Evolutionary conservation across 2,888 invertebrate genomes (phyloP), one percentile per base, ranked within the genome.

Genomic region (Aporophyla lueneburgensis): DNA sequence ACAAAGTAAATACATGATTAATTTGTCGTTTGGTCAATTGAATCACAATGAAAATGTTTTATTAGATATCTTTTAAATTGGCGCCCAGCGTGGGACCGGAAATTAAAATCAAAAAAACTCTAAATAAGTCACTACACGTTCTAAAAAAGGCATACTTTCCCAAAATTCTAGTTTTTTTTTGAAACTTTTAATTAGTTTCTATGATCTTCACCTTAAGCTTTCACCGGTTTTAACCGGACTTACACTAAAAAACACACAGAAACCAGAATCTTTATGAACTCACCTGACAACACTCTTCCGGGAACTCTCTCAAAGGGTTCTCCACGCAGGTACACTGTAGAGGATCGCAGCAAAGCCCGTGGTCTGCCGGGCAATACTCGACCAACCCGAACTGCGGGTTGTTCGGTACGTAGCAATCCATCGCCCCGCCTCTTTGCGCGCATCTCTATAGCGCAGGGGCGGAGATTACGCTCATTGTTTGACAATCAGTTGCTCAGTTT

Each of bases 361-460:
- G 91, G 81, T 89, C 91, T 86, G 91, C 89, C 84, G 90, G 89
- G 91, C 93, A 93, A 90, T 92, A 94, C 91, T 93, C 93, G 89
- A 91, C 93, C 89, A 97, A 93, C 91, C 97, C 97, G 94, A 96
- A 97, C 97, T 97, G 97, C 88, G 97, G 97, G 94, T 97, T 97
- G 97, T 97, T 97, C 76, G 97, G 97, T 87, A 97, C 96, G 94
- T 97, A 97, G 94, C 97, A 97, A 89, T 97, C 97, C 97, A 97
- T 97, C 87, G 93, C 96, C 92, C 94, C 94, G 94, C 94, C 94
- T 91, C 89, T 87, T 86, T 84, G 88, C 93, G 95, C 94, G 93
- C 93, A 94, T 94, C 89, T 84, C 83, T 91, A 90, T 87, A 87
- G 93, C 93, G 93, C 93, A 93, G 90, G 93, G 95, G 94, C 93